Conservation (phyloP, 2,888 invertebrate genomes). For the Hanleya hanleyi region DNA sequence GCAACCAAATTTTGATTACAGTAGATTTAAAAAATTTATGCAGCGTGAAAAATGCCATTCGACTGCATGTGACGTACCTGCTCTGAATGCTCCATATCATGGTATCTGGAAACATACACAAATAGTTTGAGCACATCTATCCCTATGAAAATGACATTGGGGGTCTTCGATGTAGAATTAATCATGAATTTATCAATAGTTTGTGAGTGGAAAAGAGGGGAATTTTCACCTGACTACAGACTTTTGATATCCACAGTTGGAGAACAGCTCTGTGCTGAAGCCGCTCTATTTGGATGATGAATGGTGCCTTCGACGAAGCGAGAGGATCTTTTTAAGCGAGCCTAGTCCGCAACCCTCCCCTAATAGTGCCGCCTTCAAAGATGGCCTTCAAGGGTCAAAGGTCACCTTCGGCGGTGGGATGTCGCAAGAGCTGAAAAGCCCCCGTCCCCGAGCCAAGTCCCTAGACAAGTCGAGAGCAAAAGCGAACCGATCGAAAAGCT, state of each 20-base stretch:
- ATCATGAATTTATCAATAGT: no score
- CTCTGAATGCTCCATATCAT: no score
- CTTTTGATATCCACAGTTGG: slow-evolving; percentile 36
- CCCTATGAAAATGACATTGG: no score
- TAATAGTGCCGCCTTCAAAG: neutral
- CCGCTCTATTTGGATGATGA: slow-evolving; percentile 66
- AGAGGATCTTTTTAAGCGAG: slow-evolving; percentile 73
- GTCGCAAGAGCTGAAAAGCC: slow-evolving; percentile 12
- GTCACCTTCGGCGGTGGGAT: neutral
- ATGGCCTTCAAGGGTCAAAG: no score
- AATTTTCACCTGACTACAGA: neutral
- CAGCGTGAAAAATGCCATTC: no score
- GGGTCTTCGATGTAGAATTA: no score
- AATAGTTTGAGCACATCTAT: no score
- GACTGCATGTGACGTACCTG: no score
- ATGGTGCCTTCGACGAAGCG: slow-evolving; percentile 71
- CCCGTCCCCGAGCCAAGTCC: slow-evolving; percentile 20
- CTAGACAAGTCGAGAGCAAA: slow-evolving; percentile 39
- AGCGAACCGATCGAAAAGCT: slow-evolving; percentile 48
- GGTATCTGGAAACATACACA: no score
- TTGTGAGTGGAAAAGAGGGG: no score
- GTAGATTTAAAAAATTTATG: no score
- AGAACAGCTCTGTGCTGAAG: slow-evolving; percentile 48
- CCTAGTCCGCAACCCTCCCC: slow-evolving; percentile 55
- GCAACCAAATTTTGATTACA: no score